Percentiles rank a stretch among this genome's conserved stretches.
phyloP scores from a whole-genome alignment of 2,888 invertebrate genomes.

The Schizotus pectinicornis region DNA sequence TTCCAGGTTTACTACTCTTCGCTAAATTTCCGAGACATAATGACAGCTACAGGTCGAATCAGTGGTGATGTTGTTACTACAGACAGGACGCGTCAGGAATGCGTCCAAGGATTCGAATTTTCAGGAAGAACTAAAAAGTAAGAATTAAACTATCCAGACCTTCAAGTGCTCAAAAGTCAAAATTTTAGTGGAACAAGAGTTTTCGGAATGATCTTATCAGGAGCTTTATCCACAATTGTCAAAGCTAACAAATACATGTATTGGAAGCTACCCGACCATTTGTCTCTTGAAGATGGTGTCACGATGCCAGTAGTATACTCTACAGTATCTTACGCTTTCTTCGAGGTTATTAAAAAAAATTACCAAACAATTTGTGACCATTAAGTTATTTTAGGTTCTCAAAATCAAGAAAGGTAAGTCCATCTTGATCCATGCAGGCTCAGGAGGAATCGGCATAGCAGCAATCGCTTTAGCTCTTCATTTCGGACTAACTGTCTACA shows the following conservation, averaged over 20 bases:
- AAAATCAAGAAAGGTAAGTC: slow-evolving; percentile 46
- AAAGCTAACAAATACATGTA: slow-evolving; percentile 56
- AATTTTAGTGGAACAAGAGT: slow-evolving; percentile 42
- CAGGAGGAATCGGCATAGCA: slow-evolving; percentile 78
- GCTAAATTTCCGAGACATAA: slow-evolving; percentile 92
- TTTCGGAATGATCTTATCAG: slow-evolving; percentile 60
- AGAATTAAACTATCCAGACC: not conserved
- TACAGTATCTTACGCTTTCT: slow-evolving; percentile 53
- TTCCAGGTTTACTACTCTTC: slow-evolving; percentile 68
- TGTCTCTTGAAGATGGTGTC: slow-evolving; percentile 66
- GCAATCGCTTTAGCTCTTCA: slow-evolving; percentile 75
- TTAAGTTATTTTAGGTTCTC: no score
- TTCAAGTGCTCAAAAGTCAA: not conserved
- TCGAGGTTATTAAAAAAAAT: slow-evolving; percentile 28
- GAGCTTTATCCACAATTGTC: slow-evolving; percentile 64
- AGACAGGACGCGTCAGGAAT: slow-evolving; percentile 68
- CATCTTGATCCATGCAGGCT: slow-evolving; percentile 65
- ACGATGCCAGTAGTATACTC: slow-evolving; percentile 68
- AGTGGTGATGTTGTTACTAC: slow-evolving; percentile 80
- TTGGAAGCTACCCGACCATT: slow-evolving; percentile 63
- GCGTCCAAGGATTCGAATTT: slow-evolving; percentile 73
- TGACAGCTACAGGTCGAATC: slow-evolving; percentile 90
- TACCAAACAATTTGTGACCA: no score
- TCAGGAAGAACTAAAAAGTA: slow-evolving; percentile 58
- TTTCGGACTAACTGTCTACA: slow-evolving; percentile 70